A percentile compares a stretch with the other conserved stretches of the same genome.
Evolutionary conservation across 2,888 invertebrate genomes (phyloP).

Genomic region (Rotaria socialis): DNA sequence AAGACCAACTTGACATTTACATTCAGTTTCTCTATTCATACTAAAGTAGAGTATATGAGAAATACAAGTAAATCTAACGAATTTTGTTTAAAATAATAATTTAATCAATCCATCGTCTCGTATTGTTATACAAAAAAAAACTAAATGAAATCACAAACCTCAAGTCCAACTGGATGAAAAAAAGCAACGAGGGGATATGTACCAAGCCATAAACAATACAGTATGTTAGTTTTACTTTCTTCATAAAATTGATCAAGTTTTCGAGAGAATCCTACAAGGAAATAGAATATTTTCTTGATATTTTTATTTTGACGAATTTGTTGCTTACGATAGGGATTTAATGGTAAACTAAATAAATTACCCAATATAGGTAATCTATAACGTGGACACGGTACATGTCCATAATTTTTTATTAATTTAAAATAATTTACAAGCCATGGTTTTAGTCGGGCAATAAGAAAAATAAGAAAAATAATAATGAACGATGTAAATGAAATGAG

Average conservation of each 20-base stretch:
- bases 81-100: too few relatives aligned
- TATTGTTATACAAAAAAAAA: too few relatives aligned
- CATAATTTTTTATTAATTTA: neutral
- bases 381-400: neutral
- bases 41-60: neutral
- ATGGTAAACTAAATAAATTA: neutral
- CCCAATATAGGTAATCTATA: neutral
- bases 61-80: too few relatives aligned
- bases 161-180: conserved; percentile 29
- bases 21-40: neutral
- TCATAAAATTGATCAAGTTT: neutral
- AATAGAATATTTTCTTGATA: neutral
- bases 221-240: neutral
- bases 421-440: neutral
- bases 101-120: too few relatives aligned
- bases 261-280: neutral
- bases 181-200: conserved; percentile 2
- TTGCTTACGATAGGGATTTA: neutral
- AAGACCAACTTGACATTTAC: too few relatives aligned
- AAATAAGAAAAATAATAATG: neutral
- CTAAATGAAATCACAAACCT: neutral
- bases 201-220: neutral
- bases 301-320: neutral
- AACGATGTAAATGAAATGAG: neutral
- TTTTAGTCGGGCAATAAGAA: neutral